Percentiles rank a stretch among this genome's conserved stretches.
Evolutionary conservation across 2,797 vertebrate species (phyloP).

Genomic region (Phalanger gymnotis): DNA sequence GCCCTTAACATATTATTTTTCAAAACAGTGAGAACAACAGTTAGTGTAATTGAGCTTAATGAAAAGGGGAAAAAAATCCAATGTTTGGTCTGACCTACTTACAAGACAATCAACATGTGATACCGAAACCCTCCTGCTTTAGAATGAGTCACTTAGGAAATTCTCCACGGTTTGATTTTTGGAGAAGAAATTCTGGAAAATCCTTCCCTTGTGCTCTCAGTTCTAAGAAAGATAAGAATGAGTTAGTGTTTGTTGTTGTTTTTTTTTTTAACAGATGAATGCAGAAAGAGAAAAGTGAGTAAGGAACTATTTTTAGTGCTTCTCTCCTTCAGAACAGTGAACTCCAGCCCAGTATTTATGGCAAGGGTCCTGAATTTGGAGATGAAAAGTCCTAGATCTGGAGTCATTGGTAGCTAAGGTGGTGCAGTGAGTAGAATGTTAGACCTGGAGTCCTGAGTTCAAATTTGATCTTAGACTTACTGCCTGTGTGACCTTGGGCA

Average conservation of each 20-base stretch:
- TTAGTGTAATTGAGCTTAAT: conserved; percentile 18
- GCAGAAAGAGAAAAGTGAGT: conserved; percentile 13
- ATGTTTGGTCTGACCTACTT: conserved; percentile 40
- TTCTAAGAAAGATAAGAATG: neutral
- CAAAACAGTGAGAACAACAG: neutral
- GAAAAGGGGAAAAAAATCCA: conserved; percentile 7
- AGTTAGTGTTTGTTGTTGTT: neutral
- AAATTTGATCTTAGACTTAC: neutral
- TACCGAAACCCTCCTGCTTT: neutral
- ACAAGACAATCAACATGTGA: conserved; percentile 28
- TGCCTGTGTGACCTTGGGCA: neutral
- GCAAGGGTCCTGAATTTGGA: neutral
- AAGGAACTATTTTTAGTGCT: neutral
- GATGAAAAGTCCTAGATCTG: neutral
- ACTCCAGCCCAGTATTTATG: neutral
- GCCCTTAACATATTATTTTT: neutral
- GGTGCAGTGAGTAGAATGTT: neutral
- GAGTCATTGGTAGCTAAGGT: neutral
- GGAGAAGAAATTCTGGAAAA: neutral
- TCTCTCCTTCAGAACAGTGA: neutral
- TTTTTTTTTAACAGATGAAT: neutral
- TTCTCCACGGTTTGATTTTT: neutral
- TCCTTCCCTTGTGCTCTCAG: conserved; percentile 22
- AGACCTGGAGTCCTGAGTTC: neutral
- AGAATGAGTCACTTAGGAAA: neutral